phyloP scores from a whole-genome alignment of 35 echinoderm and acorn worm genomes.

The Ophiothrix spiculata region DNA sequence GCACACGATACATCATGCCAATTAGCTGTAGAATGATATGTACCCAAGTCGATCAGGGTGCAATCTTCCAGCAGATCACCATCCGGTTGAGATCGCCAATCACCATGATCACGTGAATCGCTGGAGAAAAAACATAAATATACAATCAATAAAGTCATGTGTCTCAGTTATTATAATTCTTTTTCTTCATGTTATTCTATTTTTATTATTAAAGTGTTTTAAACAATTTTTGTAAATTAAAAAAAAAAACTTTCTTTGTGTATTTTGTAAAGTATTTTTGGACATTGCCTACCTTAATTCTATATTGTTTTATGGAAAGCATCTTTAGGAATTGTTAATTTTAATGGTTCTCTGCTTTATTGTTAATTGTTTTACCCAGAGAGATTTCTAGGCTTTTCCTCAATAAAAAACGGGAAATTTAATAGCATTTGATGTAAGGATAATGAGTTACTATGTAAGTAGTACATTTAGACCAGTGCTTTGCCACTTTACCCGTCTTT shows the following conservation, averaged over 20 bases:
- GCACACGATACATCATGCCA: constrained; percentile 92
- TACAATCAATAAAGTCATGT: background rate
- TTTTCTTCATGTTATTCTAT: background rate
- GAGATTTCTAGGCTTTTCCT: background rate
- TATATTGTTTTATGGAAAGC: too few species aligned
- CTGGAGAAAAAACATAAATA: background rate
- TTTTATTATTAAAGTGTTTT: background rate
- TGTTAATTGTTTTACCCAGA: too few species aligned
- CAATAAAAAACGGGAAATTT: background rate
- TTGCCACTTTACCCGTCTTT: background rate
- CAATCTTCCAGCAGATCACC: constrained; percentile 64
- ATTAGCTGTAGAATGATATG: constrained; percentile 48
- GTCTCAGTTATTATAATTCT: background rate
- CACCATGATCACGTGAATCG: background rate
- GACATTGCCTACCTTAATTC: too few species aligned
- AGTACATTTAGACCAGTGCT: background rate
- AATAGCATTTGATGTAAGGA: background rate
- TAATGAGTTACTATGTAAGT: background rate
- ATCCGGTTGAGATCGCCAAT: constrained; percentile 41
- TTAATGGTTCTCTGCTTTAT: too few species aligned
- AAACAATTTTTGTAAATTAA: background rate
- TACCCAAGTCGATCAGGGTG: constrained; percentile 50
- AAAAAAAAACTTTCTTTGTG: background rate
- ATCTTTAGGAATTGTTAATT: too few species aligned
- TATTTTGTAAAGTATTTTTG: background rate